Percentiles rank a stretch among this genome's conserved stretches.
These are phyloP conservation scores for Orussus abietinus DNA, from an alignment of 1,140 invertebrate genomes.

Conservation along the genomic window DNA sequence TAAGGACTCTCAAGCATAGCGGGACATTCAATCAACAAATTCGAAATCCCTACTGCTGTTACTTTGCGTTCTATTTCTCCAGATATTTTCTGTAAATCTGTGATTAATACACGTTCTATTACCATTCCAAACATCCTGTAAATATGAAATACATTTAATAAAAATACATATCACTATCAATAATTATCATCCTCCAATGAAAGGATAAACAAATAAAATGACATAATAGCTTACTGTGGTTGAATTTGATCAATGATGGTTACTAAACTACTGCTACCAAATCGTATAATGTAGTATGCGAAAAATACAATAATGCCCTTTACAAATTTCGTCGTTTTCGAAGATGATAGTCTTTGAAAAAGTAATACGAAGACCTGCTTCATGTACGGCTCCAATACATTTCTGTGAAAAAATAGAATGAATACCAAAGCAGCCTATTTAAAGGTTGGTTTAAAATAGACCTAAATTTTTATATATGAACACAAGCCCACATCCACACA, in stretches of 20 bases:
- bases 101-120: slow-evolving; percentile 78
- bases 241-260: slow-evolving; percentile 84
- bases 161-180: no score
- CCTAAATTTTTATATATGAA: no score
- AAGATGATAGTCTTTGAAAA: slow-evolving; percentile 86
- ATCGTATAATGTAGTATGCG: slow-evolving; percentile 77
- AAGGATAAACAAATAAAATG: no score
- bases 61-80: slow-evolving; percentile 83
- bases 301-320: slow-evolving; percentile 88
- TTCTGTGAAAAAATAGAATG: slow-evolving; percentile 50
- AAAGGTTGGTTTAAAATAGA: no score
- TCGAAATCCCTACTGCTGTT: slow-evolving; percentile 82
- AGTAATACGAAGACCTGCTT: slow-evolving; percentile 88
- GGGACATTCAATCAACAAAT: slow-evolving; percentile 75
- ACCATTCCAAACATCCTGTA: slow-evolving; percentile 92
- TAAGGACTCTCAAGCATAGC: slow-evolving; percentile 65
- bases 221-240: slow-evolving; percentile 60
- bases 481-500: no score
- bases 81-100: slow-evolving; percentile 82
- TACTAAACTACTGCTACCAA: slow-evolving; percentile 69
- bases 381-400: slow-evolving; percentile 69
- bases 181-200: no score
- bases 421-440: no score
- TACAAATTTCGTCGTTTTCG: slow-evolving; percentile 92
- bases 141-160: slow-evolving; percentile 37